Evolutionary conservation across 2,797 vertebrate genomes (phyloP).

Genomic region (Schizopygopsis pylzovi): DNA sequence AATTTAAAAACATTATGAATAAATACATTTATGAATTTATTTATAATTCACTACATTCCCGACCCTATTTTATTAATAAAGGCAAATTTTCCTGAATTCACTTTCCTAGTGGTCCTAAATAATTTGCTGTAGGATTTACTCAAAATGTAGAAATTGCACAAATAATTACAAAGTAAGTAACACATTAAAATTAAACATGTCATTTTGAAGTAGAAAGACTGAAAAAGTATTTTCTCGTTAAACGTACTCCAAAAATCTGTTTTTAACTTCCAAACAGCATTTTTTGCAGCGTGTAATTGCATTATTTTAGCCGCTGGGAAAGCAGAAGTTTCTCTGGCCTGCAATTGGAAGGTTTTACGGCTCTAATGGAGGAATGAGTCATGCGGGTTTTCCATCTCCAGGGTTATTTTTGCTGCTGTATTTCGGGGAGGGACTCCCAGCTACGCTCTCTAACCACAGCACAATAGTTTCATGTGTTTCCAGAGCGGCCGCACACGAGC

Average conservation of each 20-base stretch:
- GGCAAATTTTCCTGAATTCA: neutral
- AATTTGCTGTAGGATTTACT: neutral
- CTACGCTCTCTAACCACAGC: slow-evolving; percentile 50
- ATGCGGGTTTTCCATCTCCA: slow-evolving; percentile 65
- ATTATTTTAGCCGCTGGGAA: slow-evolving; percentile 31
- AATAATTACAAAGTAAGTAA: neutral
- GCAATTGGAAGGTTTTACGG: slow-evolving; percentile 60
- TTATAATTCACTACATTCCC: neutral
- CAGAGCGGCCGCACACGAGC: slow-evolving; percentile 47
- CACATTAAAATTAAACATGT: neutral
- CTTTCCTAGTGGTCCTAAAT: neutral
- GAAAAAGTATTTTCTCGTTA: neutral
- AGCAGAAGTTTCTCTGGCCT: slow-evolving; percentile 71
- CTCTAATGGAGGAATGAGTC: slow-evolving; percentile 72
- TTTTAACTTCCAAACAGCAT: no score
- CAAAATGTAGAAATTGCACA: neutral
- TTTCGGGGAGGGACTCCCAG: slow-evolving; percentile 60
- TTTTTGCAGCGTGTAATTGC: neutral
- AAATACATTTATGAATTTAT: neutral
- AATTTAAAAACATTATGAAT: neutral
- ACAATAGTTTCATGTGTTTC: slow-evolving; percentile 64
- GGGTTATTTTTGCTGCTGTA: slow-evolving; percentile 69
- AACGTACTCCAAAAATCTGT: neutral
- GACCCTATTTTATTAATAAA: neutral
- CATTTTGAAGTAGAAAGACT: neutral